Evolutionary conservation across 2,888 invertebrate species (phyloP), one percentile per base, ranked within the genome.

Genomic region (Caenorhabditis sulstoni): DNA sequence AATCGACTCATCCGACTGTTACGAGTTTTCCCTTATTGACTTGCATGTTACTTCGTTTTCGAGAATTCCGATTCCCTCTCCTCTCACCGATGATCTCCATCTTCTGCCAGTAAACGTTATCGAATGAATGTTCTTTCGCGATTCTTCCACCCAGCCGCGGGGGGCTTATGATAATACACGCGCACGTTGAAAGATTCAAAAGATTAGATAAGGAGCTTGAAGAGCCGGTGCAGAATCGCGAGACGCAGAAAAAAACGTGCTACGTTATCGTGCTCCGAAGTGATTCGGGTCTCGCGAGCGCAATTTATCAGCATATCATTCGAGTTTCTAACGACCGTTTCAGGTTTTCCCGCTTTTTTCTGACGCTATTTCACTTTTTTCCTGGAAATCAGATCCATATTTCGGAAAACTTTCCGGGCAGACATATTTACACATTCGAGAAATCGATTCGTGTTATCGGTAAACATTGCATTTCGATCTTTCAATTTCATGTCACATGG

Each of bases 181-280:
- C n/a, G 16, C 45, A 45, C 58, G 58, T 44, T 44, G 11, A 23
- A 9, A 41, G 22, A 7, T 45, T 41, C 20, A 58, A n/a, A n/a
- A n/a, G 58, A 58, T 58, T 45, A 58, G 58, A 58, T 44, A 58
- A 29, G 57, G 7, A 29, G 7, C 29, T 29, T 7, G 29, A 39
- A 16, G 22, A 22, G 18, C 16, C n/a, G 14, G n/a, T 45, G 12
- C 1, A 29, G 29, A 37, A 53, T 16, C 8, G 5, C 18, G 65
- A 66, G 47, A 66, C 66, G 29, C 52, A 66, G 66, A 23, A 11
- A 29, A 23, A 29, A 57, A 55, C 66, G 66, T 66, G 66, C 20
- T 47, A 16, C 57, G 57, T 44, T 64, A 35, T 64, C 47, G n/a
- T n/a, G n/a, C n/a, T n/a, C n/a, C 20, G 47, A 47, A 37, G 44